Conservation (phyloP, 2,113 vertebrate genomes). For the Serinus canaria region DNA sequence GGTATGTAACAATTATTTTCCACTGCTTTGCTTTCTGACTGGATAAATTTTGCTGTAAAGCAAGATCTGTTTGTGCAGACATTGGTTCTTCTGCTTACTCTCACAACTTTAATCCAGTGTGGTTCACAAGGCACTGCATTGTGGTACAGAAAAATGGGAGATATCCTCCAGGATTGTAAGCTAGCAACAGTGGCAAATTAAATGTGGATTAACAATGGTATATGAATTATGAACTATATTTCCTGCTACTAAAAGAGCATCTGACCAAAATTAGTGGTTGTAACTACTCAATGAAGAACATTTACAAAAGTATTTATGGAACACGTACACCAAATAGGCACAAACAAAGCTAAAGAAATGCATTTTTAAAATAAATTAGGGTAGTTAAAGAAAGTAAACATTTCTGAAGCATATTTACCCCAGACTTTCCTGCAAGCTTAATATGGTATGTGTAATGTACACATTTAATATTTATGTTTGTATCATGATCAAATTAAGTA, state of each 20-base stretch:
- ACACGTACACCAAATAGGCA: not conserved
- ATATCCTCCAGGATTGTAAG: not conserved
- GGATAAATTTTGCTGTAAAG: not conserved
- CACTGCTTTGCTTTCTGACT: conserved; percentile 2
- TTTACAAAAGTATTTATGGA: conserved; percentile 1
- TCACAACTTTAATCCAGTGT: not conserved
- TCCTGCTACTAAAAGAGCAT: not conserved
- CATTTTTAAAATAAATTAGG: not conserved
- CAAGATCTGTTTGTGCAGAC: not conserved
- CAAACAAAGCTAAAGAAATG: conserved; percentile 1
- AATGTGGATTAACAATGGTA: not conserved
- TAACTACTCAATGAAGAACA: not conserved
- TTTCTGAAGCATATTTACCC: conserved; percentile 13
- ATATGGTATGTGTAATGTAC: not conserved
- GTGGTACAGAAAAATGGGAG: not conserved
- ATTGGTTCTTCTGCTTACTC: not conserved
- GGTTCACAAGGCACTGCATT: not conserved
- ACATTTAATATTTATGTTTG: conserved; percentile 4
- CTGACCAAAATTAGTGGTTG: conserved; percentile 40
- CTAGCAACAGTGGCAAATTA: not conserved
- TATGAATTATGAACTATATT: not conserved
- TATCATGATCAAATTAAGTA: not conserved
- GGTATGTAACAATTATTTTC: not conserved
- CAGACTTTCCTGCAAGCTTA: conserved; percentile 17
- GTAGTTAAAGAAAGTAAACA: not conserved